Evolutionary conservation across 2,113 vertebrate species (phyloP), one percentile per base, ranked within the genome.

Genomic region (Thamnophis sirtalis): DNA sequence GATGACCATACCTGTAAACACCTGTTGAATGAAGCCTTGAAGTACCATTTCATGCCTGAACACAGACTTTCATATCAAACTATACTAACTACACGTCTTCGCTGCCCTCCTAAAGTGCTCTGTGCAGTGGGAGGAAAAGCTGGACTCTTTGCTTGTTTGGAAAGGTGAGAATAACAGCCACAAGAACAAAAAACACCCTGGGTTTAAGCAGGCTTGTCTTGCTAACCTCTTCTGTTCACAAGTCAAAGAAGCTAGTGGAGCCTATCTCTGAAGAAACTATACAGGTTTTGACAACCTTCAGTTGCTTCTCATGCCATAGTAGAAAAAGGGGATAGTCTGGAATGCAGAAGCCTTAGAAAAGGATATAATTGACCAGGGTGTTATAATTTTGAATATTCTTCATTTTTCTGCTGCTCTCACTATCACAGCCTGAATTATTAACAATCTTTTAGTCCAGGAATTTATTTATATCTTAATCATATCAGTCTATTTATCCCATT

Each of bases 31-130:
- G 99, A 99, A 98, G 99, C 99, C 54, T 98, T 99, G 1, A 99
- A 99, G 93, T 99, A 99, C 97, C 99, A 99, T 96, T 99, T 99
- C 95, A 99, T 99, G 99, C 99, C 99, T 49, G 99, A 99, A 92
- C 99, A 99, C 96, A 98, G 99, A 95, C 98, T 99, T 0, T 99
- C 99, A 63, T 99, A 99, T 96, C 99, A 99, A 97, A 99, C 97
- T 54, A 96, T 99, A 96, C 95, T 99, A 95, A 98, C 98, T 92
- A 99, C 99, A 0, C 97, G 98, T 51, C 98, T 99, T 24, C 98
- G 99, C 93, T 99, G 99, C 90, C 98, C 99, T 43, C 98, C 99
- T 0, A 99, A 99, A 95, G 99, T 99, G 13, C 98, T 99, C 33
- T 99, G 99, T 28, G 99, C 99, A 0, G 98, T 99, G 1, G 99